Percentiles rank a stretch among this genome's conserved stretches.
These are phyloP conservation scores for Esox lucius DNA, from an alignment of 2,797 vertebrate species.

Conservation along the genomic window DNA sequence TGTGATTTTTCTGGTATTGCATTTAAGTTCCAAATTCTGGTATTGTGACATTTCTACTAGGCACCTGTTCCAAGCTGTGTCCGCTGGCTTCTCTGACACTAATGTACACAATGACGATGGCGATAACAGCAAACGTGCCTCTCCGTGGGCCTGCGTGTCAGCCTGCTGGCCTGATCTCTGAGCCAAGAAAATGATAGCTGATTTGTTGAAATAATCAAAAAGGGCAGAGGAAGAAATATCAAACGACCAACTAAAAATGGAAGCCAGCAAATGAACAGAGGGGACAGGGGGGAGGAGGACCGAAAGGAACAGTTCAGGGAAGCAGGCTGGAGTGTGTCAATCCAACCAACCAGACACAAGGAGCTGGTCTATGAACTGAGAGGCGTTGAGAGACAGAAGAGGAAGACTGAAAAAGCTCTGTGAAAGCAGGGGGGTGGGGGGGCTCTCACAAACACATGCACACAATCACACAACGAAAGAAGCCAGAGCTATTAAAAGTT, in stretches of 20 bases:
- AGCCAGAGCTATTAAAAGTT: conserved; percentile 56
- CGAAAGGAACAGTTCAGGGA: conserved; percentile 56
- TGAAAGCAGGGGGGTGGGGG: conserved; percentile 29
- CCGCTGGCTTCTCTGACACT: neutral
- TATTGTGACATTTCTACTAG: neutral
- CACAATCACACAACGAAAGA: conserved; percentile 19
- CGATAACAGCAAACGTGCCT: neutral
- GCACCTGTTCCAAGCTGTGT: neutral
- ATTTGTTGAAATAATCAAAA: neutral
- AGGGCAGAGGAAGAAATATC: conserved; percentile 40
- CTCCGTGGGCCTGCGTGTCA: neutral
- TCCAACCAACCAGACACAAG: conserved; percentile 68
- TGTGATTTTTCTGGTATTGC: no score
- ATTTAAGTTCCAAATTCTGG: no score
- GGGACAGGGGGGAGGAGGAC: conserved; percentile 37
- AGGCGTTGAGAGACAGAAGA: conserved; percentile 57
- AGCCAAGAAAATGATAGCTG: neutral
- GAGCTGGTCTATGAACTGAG: conserved; percentile 66
- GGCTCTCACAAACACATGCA: neutral
- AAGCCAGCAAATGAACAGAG: conserved; percentile 51
- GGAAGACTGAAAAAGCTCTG: conserved; percentile 55
- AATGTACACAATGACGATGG: neutral
- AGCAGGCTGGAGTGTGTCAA: conserved; percentile 71
- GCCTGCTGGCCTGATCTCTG: neutral
- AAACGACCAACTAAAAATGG: conserved; percentile 67